A percentile compares a stretch with the other conserved stretches of the same genome.
phyloP scores from a whole-genome alignment of 2,888 invertebrate genomes.

The Rhagium mordax region DNA sequence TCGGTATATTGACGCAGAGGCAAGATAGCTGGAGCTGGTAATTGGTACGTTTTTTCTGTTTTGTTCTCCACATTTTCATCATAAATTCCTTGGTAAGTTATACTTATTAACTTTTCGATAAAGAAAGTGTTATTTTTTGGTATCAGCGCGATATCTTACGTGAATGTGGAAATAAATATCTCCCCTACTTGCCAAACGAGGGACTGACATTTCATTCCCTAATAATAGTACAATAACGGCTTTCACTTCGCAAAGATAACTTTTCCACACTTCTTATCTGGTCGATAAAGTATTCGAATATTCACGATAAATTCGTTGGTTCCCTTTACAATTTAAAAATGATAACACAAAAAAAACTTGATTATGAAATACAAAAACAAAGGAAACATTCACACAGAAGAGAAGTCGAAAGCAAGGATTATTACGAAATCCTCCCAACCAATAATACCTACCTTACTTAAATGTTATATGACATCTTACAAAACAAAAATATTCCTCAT shows the following conservation, averaged over 20 bases:
- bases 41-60: neutral
- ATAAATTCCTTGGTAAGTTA: neutral
- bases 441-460: neutral
- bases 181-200: neutral
- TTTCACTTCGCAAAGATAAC: neutral
- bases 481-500: constrained; percentile 16
- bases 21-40: too few relatives aligned
- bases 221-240: neutral
- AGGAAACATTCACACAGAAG: neutral
- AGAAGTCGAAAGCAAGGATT: constrained; percentile 14
- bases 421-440: neutral
- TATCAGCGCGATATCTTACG: neutral
- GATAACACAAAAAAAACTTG: neutral
- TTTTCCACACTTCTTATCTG: neutral
- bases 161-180: neutral
- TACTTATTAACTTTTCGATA: neutral
- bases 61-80: neutral
- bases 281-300: neutral
- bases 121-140: neutral
- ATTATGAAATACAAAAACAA: neutral
- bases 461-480: constrained; percentile 15
- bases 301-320: too few relatives aligned
- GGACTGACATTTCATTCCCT: neutral
- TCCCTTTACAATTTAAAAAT: neutral
- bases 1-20: too few relatives aligned